A percentile compares a stretch with the other conserved stretches of the same genome.
Conservation (phyloP, 2,797 vertebrate genomes). For the Pristis pectinata region DNA sequence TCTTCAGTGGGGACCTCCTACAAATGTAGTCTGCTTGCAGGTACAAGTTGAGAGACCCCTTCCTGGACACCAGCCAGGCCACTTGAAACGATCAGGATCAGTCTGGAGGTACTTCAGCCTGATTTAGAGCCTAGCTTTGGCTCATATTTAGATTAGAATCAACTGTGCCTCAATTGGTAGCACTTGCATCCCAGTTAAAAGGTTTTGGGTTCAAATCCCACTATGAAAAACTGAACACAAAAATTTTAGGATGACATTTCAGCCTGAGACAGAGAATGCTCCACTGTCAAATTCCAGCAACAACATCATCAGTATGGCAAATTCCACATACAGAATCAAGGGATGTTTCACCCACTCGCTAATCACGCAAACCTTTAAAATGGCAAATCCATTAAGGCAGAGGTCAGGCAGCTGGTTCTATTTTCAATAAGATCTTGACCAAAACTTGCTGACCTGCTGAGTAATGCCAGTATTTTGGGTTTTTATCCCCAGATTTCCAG, state of each 20-base stretch:
- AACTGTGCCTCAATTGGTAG: too few species aligned
- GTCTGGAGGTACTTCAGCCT: background rate
- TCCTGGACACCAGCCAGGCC: background rate
- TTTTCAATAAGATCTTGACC: too few species aligned
- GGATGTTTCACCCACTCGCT: background rate
- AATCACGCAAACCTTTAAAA: background rate
- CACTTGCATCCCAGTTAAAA: too few species aligned
- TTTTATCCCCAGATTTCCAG: too few species aligned
- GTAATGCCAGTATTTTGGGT: too few species aligned
- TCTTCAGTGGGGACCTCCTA: background rate
- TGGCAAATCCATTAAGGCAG: background rate
- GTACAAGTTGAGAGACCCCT: background rate
- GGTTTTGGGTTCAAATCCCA: too few species aligned
- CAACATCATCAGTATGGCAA: background rate
- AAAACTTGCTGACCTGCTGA: too few species aligned
- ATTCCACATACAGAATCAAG: background rate
- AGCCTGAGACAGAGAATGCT: too few species aligned
- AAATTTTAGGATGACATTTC: too few species aligned
- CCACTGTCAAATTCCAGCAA: background rate
- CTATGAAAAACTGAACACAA: too few species aligned
- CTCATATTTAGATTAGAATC: background rate
- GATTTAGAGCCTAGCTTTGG: background rate
- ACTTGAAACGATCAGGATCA: background rate
- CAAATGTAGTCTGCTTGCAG: background rate
- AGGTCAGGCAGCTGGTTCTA: too few species aligned